A percentile compares a stretch with the other conserved stretches of the same genome.
Conservation (phyloP, 2,797 vertebrate species). For the Sciurus vulgaris region DNA sequence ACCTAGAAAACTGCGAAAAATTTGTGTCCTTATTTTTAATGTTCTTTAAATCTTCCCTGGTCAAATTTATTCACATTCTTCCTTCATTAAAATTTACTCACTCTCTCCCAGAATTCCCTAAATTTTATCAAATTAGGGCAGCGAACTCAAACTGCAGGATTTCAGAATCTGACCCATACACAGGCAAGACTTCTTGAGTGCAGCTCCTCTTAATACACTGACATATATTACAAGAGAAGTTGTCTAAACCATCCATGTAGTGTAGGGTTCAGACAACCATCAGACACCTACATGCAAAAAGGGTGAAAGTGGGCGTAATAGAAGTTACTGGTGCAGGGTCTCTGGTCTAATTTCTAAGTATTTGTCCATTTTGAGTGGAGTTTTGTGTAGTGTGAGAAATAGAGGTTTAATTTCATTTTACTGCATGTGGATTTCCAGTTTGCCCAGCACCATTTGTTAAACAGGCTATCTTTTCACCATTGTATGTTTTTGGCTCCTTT, state of each 20-base stretch:
- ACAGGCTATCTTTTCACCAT: no score
- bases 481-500: no score
- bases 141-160: neutral
- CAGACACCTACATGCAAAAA: neutral
- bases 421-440: no score
- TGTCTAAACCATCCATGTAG: neutral
- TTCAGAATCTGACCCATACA: neutral
- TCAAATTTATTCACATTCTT: neutral
- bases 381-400: no score
- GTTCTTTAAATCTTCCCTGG: neutral
- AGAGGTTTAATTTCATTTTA: no score
- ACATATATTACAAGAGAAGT: neutral
- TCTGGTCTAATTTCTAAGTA: no score
- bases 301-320: rapidly evolving
- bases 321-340: neutral
- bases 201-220: neutral
- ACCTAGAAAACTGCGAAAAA: neutral
- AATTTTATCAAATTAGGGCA: neutral
- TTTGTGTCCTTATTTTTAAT: neutral
- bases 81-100: no score
- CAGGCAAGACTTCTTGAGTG: neutral
- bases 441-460: no score
- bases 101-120: neutral
- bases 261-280: no score
- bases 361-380: no score